phyloP scores from a whole-genome alignment of 2,113 vertebrate genomes.

The Syngnathus typhle region DNA sequence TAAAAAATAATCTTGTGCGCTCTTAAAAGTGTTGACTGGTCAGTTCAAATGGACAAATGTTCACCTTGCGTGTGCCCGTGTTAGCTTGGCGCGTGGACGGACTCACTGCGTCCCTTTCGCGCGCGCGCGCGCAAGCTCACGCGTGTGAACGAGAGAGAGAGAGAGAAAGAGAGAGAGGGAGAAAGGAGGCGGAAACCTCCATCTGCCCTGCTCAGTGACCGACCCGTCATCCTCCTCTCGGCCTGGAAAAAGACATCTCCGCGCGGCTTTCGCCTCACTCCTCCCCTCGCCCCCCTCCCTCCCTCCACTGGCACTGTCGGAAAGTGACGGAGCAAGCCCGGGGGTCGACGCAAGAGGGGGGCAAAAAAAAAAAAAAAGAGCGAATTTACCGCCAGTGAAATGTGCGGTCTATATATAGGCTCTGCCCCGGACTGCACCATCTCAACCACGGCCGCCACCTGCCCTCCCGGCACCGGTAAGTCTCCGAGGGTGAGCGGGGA shows the following conservation, averaged over 20 bases:
- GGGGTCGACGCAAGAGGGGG: background rate
- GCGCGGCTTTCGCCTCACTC: background rate
- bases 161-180: slow-evolving; percentile 9
- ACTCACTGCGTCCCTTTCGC: slow-evolving; percentile 27
- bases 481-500: slow-evolving; percentile 22
- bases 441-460: slow-evolving; percentile 28
- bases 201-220: slow-evolving; percentile 66
- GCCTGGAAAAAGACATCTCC: slow-evolving; percentile 32
- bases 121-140: slow-evolving; percentile 2
- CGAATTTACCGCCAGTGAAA: slow-evolving; percentile 8
- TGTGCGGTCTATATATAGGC: slow-evolving; percentile 48
- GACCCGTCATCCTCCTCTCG: slow-evolving; percentile 59
- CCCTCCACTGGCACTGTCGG: background rate
- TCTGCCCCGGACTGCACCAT: slow-evolving; percentile 61
- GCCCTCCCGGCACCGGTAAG: slow-evolving; percentile 57
- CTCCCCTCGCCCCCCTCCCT: background rate
- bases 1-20: background rate
- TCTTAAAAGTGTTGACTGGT: background rate
- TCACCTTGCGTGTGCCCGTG: slow-evolving; percentile 2
- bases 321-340: background rate
- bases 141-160: background rate
- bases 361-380: background rate
- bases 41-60: background rate
- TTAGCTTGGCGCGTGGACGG: slow-evolving; percentile 12
- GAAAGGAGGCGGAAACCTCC: slow-evolving; percentile 55